These are phyloP conservation scores for Cheirogaleus major DNA, from an alignment of 2,797 vertebrate species.

Conservation along the genomic window DNA sequence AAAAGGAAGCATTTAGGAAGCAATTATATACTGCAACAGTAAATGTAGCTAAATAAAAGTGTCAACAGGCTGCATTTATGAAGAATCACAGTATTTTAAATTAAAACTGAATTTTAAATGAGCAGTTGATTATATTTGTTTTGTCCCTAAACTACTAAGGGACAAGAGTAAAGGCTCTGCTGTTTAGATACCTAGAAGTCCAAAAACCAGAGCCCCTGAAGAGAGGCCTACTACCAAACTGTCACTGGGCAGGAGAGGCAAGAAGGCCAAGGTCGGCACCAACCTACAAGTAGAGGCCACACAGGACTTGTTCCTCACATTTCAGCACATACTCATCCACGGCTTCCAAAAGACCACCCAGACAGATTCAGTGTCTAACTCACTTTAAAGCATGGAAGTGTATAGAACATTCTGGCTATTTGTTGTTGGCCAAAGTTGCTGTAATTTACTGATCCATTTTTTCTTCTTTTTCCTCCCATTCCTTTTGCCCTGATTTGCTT, in stretches of 20 bases:
- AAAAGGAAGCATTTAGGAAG: conserved; percentile 48
- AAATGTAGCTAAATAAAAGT: not conserved
- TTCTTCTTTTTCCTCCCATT: not conserved
- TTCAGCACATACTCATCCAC: not conserved
- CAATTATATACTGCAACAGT: not conserved
- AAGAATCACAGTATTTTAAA: conserved; percentile 14
- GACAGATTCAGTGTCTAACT: not conserved
- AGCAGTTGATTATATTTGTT: not conserved
- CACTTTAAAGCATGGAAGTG: not conserved
- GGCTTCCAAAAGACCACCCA: not conserved
- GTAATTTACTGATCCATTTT: not conserved
- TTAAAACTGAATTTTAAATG: conserved; percentile 31
- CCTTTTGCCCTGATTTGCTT: not conserved
- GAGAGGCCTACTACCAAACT: not conserved
- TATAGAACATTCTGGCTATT: not conserved
- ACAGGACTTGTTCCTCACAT: not conserved
- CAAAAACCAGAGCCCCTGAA: not conserved
- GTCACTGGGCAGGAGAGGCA: not conserved
- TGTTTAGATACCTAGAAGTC: not conserved
- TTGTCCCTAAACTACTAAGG: not conserved
- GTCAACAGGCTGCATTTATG: not conserved
- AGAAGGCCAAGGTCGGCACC: not conserved
- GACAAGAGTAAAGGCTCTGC: not conserved
- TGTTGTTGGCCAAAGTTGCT: not conserved
- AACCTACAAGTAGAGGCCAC: not conserved